Conservation (phyloP, 2,888 invertebrate genomes). For the Cataglyphis livida region DNA sequence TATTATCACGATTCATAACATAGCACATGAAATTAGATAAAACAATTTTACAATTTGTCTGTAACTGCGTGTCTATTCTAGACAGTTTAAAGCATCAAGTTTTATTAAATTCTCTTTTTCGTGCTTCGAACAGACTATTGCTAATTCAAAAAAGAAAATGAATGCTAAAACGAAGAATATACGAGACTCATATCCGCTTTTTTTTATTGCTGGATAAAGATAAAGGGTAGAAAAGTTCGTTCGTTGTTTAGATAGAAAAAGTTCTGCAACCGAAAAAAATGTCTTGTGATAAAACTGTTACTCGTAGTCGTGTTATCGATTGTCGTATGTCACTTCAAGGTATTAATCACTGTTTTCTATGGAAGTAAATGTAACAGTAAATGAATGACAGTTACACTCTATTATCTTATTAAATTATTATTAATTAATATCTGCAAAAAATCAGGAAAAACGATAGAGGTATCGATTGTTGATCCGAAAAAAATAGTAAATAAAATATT, state of each 20-base stretch:
- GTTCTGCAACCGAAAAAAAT: conserved; percentile 35
- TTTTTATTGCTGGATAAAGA: conserved; percentile 13
- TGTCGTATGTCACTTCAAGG: not conserved
- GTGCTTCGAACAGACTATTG: not conserved
- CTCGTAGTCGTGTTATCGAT: conserved; percentile 26
- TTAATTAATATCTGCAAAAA: not conserved
- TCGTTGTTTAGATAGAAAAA: conserved; percentile 9
- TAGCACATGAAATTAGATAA: not conserved
- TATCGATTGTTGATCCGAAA: not conserved
- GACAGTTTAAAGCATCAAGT: conserved; percentile 5
- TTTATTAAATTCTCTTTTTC: not conserved
- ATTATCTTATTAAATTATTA: conserved; percentile 14
- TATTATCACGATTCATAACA: not conserved
- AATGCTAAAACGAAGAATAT: not conserved
- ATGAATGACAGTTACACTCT: not conserved
- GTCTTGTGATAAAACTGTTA: conserved; percentile 1
- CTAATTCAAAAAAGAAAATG: conserved; percentile 2
- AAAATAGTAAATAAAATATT: not conserved
- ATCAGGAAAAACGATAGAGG: not conserved
- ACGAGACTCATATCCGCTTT: not conserved
- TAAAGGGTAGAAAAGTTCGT: conserved; percentile 32
- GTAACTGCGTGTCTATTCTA: not conserved
- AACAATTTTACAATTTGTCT: conserved; percentile 4
- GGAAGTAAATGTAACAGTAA: conserved; percentile 10
- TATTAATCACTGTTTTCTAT: conserved; percentile 36